These are phyloP conservation scores for Paradoxurus hermaphroditus DNA, from an alignment of 2,113 vertebrate species.

Conservation along the genomic window DNA sequence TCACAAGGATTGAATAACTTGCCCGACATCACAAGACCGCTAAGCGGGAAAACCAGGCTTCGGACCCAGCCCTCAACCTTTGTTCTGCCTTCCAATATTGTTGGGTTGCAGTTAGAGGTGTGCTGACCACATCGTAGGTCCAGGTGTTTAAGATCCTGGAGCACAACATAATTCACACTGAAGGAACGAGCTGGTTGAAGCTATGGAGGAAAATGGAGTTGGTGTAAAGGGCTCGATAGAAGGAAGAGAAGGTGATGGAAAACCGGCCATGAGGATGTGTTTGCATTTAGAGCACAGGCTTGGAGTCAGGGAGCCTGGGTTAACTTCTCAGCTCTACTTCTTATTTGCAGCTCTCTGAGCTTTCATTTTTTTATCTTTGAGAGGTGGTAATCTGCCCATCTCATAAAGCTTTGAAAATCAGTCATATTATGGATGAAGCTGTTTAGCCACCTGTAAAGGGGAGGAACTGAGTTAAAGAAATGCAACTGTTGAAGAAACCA, in stretches of 20 bases:
- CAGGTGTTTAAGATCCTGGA: neutral
- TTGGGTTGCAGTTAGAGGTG: neutral
- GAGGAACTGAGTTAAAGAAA: neutral
- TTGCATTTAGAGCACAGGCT: neutral
- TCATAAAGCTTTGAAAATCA: slow-evolving; percentile 1
- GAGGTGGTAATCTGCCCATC: neutral
- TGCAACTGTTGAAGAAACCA: neutral
- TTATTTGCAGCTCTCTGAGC: neutral
- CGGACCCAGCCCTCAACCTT: neutral
- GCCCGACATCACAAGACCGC: neutral
- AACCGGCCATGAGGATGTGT: neutral
- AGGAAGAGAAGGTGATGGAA: neutral
- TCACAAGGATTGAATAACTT: neutral
- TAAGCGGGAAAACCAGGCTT: neutral
- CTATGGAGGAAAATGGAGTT: neutral
- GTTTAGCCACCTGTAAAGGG: neutral
- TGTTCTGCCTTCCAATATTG: neutral
- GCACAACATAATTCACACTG: neutral
- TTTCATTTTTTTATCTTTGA: neutral
- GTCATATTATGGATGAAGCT: neutral
- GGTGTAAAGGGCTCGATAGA: neutral
- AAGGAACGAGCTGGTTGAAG: neutral
- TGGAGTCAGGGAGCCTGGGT: neutral
- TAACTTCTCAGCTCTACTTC: neutral
- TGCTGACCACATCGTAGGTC: neutral